phyloP scores from a whole-genome alignment of 2,888 invertebrate genomes.

The Esperia sulphurella region DNA sequence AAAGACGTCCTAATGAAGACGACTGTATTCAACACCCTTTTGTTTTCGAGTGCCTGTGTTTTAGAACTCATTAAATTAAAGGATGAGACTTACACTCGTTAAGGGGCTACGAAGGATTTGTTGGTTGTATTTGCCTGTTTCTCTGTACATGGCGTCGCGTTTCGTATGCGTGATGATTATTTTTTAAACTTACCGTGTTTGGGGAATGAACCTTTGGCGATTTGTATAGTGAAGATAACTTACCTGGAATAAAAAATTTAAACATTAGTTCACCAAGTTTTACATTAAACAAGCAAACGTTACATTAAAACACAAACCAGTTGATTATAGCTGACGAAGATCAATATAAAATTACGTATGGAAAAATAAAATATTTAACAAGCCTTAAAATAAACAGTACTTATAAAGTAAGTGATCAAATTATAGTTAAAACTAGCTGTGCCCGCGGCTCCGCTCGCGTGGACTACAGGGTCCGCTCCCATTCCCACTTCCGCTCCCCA shows the following conservation, averaged over 20 bases:
- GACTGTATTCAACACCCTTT: conserved; percentile 51
- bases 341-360: too few species aligned
- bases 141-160: neutral
- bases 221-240: conserved; percentile 6
- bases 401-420: too few species aligned
- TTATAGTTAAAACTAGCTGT: too few species aligned
- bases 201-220: too few species aligned
- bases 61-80: conserved; percentile 72
- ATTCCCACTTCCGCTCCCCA: too few species aligned
- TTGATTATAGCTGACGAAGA: neutral
- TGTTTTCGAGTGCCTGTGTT: conserved; percentile 64
- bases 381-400: too few species aligned
- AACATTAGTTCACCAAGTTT: too few species aligned
- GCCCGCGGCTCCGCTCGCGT: too few species aligned
- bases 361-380: too few species aligned
- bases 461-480: too few species aligned
- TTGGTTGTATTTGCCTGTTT: neutral
- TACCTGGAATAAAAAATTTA: conserved; percentile 24
- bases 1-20: conserved; percentile 50
- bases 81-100: conserved; percentile 59
- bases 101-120: conserved; percentile 21
- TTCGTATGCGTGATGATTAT: neutral
- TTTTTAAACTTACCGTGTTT: too few species aligned
- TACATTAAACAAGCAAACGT: neutral
- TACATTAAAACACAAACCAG: conserved; percentile 4